Evolutionary conservation across 2,113 vertebrate genomes (phyloP).

Genomic region (Macquaria australasica): DNA sequence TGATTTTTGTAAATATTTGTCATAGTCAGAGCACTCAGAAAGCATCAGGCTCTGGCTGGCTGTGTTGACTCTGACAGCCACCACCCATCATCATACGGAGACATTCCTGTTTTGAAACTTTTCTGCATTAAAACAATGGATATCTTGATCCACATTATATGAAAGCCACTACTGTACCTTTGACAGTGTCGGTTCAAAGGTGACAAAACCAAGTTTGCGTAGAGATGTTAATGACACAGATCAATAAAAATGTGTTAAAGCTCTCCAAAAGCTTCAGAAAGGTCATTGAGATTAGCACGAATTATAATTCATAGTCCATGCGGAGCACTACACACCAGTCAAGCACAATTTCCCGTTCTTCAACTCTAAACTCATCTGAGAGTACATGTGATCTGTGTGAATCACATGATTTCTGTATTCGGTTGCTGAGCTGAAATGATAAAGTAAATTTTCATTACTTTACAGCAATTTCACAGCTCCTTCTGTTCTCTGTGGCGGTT

Average conservation of each 20-base stretch:
- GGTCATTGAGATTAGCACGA: not conserved
- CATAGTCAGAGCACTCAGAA: not conserved
- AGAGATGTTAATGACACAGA: not conserved
- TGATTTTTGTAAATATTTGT: not conserved
- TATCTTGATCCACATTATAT: not conserved
- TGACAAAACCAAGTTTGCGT: not conserved
- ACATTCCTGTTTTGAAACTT: not conserved
- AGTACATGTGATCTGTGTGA: not conserved
- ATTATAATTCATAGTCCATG: not conserved
- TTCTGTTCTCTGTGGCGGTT: slow-evolving; percentile 22
- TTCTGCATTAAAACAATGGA: not conserved
- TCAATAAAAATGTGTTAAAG: not conserved
- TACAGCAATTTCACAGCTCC: slow-evolving; percentile 30
- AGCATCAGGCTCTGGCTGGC: not conserved
- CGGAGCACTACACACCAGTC: not conserved
- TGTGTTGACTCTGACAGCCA: not conserved
- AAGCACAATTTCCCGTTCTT: not conserved
- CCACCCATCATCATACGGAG: not conserved
- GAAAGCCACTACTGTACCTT: not conserved
- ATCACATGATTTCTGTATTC: slow-evolving; percentile 9
- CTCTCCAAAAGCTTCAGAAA: not conserved
- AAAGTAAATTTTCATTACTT: slow-evolving; percentile 25
- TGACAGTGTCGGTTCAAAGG: not conserved
- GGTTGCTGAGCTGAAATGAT: slow-evolving; percentile 22
- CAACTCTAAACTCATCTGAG: not conserved